Evolutionary conservation across 2,113 vertebrate species (phyloP).

Genomic region (Coptodon bakossiorum): DNA sequence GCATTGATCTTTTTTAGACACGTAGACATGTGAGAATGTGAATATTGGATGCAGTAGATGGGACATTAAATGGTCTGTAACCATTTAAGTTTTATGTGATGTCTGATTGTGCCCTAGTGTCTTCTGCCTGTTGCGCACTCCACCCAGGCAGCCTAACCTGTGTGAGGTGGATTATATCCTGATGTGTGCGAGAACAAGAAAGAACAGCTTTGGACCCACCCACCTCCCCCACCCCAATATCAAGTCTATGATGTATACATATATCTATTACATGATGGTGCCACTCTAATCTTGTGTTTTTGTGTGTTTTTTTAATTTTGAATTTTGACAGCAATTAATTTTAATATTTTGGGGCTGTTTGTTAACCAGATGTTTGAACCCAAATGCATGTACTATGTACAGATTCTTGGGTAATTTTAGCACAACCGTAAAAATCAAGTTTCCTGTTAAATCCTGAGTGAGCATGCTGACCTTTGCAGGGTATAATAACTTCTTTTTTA

Average conservation of each 20-base stretch:
- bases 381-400: background rate
- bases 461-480: constrained; percentile 82
- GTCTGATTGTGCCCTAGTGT: background rate
- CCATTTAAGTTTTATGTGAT: background rate
- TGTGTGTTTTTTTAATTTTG: background rate
- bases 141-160: background rate
- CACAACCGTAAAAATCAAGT: background rate
- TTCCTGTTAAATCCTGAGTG: background rate
- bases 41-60: background rate
- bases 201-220: background rate
- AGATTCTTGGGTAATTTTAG: background rate
- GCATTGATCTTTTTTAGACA: background rate
- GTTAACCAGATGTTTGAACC: background rate
- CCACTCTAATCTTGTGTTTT: background rate
- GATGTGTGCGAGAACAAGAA: background rate
- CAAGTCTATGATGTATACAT: background rate
- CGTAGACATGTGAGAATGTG: background rate
- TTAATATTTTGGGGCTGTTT: background rate
- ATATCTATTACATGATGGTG: background rate
- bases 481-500: constrained; percentile 86
- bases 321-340: background rate
- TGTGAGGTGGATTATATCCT: background rate
- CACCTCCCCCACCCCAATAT: background rate
- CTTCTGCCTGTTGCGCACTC: background rate
- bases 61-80: background rate